phyloP scores from a whole-genome alignment of 2,797 vertebrate species.

The Pipistrellus pygmaeus region DNA sequence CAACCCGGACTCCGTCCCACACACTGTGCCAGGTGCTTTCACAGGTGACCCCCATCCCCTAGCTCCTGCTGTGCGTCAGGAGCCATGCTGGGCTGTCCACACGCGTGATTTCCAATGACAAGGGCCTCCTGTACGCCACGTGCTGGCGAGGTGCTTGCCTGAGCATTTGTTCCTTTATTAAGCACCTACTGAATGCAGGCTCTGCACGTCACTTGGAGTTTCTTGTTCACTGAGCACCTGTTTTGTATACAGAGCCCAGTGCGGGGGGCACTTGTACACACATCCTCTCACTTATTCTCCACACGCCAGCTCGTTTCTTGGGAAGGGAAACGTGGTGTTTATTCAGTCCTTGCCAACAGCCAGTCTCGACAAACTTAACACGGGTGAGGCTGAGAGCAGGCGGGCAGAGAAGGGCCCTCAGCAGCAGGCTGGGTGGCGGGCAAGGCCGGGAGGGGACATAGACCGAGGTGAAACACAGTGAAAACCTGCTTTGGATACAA shows the following conservation, averaged over 20 bases:
- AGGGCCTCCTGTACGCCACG: background rate
- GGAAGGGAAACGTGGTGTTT: slow-evolving; percentile 27
- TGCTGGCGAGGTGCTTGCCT: background rate
- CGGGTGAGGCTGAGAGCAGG: background rate
- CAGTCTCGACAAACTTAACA: background rate
- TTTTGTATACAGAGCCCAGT: background rate
- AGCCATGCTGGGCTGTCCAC: background rate
- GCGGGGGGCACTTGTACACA: background rate
- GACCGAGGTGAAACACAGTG: background rate
- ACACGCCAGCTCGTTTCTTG: background rate
- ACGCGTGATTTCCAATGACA: background rate
- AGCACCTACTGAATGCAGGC: background rate
- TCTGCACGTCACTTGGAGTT: background rate
- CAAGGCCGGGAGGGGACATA: background rate
- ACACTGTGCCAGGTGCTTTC: background rate
- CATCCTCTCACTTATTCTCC: background rate
- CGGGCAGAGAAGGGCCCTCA: background rate
- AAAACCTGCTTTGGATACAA: slow-evolving; percentile 57
- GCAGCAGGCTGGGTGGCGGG: background rate
- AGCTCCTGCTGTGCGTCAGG: background rate
- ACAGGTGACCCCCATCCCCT: background rate
- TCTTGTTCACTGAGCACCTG: background rate
- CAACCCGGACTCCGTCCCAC: background rate
- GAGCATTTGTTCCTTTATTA: background rate
- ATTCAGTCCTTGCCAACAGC: slow-evolving; percentile 8